phyloP scores from a whole-genome alignment of 2,888 invertebrate species.

The Pomacea canaliculata region DNA sequence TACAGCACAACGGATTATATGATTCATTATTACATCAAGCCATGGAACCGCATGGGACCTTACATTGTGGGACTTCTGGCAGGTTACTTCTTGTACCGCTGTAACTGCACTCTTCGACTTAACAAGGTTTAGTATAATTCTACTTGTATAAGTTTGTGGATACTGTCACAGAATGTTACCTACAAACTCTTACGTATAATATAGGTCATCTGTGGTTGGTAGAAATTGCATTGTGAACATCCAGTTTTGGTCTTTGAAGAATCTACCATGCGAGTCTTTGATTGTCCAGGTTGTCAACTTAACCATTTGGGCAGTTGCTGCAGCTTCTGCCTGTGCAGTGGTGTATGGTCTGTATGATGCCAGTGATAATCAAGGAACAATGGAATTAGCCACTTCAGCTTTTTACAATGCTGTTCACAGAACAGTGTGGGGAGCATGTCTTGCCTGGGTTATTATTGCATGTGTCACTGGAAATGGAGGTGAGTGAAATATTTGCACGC shows the following conservation, averaged over 20 bases:
- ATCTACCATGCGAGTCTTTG: not conserved
- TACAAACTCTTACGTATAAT: not conserved
- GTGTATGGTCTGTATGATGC: constrained; percentile 1
- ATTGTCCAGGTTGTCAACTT: not conserved
- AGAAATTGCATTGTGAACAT: not conserved
- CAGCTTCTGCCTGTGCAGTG: not conserved
- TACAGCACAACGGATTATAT: not conserved
- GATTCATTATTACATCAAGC: constrained; percentile 64
- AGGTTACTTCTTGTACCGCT: constrained; percentile 67
- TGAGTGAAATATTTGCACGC: constrained; percentile 24
- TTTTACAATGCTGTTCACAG: constrained; percentile 69
- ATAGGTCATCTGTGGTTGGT: not conserved
- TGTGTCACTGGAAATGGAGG: constrained; percentile 71
- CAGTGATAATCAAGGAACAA: not conserved
- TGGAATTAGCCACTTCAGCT: constrained; percentile 45
- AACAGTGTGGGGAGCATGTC: constrained; percentile 71
- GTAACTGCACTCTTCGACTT: constrained; percentile 48
- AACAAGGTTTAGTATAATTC: constrained; percentile 43
- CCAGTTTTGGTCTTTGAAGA: not conserved
- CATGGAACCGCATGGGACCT: constrained; percentile 70
- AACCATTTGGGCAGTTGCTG: not conserved
- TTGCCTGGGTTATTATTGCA: constrained; percentile 73
- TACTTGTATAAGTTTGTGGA: not conserved
- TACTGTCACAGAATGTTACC: too few relatives aligned
- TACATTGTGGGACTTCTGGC: constrained; percentile 70